These are phyloP conservation scores for Coracopsis vasa DNA, from an alignment of 2,113 vertebrate species.

Conservation along the genomic window DNA sequence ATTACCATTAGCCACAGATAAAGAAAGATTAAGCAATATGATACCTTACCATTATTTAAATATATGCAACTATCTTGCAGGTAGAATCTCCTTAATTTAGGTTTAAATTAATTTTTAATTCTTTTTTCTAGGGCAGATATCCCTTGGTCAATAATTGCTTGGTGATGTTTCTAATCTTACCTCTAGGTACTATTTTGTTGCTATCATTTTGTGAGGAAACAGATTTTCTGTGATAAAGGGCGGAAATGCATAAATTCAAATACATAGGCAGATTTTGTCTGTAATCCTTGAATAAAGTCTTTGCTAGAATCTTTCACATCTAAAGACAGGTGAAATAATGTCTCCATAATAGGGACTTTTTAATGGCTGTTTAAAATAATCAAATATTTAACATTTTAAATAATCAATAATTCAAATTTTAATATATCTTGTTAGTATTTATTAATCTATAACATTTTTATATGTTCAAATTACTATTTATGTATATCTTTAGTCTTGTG, in stretches of 20 bases:
- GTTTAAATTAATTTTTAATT: not conserved
- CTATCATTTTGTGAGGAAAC: not conserved
- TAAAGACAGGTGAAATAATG: not conserved
- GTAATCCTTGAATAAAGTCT: not conserved
- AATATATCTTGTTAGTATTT: not conserved
- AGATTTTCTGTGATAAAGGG: not conserved
- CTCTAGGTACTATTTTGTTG: not conserved
- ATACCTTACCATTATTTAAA: not conserved
- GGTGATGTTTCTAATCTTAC: not conserved
- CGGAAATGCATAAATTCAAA: not conserved
- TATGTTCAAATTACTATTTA: not conserved
- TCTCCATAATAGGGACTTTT: not conserved
- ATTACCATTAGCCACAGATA: not conserved
- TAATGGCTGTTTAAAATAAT: not conserved
- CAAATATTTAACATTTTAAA: not conserved
- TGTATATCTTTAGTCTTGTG: not conserved
- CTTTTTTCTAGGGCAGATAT: not conserved
- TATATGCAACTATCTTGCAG: not conserved
- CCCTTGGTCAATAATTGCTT: not conserved
- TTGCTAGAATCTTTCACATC: not conserved
- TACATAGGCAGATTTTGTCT: not conserved
- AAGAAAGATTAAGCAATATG: not conserved
- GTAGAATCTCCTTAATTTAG: not conserved
- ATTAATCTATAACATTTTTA: not conserved
- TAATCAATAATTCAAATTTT: not conserved